Conservation (phyloP, 2,113 vertebrate species). For the Megaceryle torquata region DNA sequence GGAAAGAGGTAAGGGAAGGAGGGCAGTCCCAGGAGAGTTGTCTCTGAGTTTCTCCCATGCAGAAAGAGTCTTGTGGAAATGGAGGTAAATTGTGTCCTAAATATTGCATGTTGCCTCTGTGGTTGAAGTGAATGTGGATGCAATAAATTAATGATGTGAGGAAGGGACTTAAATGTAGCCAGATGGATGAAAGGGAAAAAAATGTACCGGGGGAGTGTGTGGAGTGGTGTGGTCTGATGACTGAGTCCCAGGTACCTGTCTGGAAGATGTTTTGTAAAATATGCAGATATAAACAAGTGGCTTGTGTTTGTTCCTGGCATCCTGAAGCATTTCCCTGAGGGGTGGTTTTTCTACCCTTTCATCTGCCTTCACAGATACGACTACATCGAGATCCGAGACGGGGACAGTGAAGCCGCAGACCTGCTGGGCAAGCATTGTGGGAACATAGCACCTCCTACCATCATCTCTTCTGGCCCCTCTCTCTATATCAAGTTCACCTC, state of each 20-base stretch:
- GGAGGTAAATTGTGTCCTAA: not conserved
- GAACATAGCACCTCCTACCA: conserved; percentile 94
- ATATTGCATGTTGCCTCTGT: not conserved
- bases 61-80: not conserved
- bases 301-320: not conserved
- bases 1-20: not conserved
- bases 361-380: conserved; percentile 83
- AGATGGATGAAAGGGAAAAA: not conserved
- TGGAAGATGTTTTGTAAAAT: not conserved
- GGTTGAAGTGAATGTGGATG: not conserved
- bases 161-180: not conserved
- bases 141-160: not conserved
- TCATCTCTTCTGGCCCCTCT: conserved; percentile 92
- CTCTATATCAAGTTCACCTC: conserved; percentile 96
- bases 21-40: not conserved
- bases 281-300: not conserved
- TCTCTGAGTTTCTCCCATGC: not conserved
- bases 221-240: not conserved
- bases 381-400: conserved; percentile 96
- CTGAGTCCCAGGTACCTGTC: not conserved
- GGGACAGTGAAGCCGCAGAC: conserved; percentile 87
- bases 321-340: not conserved
- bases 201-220: not conserved
- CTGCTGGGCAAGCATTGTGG: conserved; percentile 95
- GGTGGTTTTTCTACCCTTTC: conserved; percentile 5